phyloP scores from a whole-genome alignment of 2,888 invertebrate species.

The Nomada fucata region DNA sequence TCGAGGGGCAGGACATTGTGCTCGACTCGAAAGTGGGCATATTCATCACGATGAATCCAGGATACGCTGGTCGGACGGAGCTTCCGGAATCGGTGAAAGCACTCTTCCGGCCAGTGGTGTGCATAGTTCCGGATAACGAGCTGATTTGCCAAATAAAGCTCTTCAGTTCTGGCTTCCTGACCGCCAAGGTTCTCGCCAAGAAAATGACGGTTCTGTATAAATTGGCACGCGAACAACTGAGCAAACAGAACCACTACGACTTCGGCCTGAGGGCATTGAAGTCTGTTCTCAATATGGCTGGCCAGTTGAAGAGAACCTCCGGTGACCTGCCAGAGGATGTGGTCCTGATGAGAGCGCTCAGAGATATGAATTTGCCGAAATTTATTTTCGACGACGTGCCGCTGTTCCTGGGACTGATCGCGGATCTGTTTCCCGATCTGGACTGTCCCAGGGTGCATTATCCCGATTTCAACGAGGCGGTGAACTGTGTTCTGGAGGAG shows the following conservation, averaged over 20 bases:
- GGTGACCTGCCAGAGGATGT: constrained; percentile 93
- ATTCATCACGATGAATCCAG: constrained; percentile 98
- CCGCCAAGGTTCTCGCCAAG: constrained; percentile 95
- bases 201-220: constrained; percentile 97
- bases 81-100: constrained; percentile 97
- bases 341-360: constrained; percentile 94
- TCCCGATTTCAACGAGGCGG: constrained; percentile 93
- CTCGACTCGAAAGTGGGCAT: constrained; percentile 95
- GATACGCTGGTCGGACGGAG: constrained; percentile 96
- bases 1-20: constrained; percentile 92
- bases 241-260: constrained; percentile 97
- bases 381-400: constrained; percentile 97
- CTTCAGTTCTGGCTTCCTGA: constrained; percentile 95
- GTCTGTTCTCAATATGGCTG: constrained; percentile 96
- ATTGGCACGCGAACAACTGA: constrained; percentile 93
- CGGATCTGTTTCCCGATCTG: constrained; percentile 95
- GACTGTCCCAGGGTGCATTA: constrained; percentile 95
- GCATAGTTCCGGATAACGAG: constrained; percentile 95
- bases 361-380: constrained; percentile 97
- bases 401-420: constrained; percentile 93
- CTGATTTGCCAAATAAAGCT: constrained; percentile 96
- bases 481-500: constrained; percentile 88
- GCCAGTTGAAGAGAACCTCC: constrained; percentile 92
- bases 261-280: constrained; percentile 97
- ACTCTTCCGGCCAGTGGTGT: constrained; percentile 95